phyloP scores from a whole-genome alignment of 2,888 invertebrate species.

The Phyllotreta striolata region DNA sequence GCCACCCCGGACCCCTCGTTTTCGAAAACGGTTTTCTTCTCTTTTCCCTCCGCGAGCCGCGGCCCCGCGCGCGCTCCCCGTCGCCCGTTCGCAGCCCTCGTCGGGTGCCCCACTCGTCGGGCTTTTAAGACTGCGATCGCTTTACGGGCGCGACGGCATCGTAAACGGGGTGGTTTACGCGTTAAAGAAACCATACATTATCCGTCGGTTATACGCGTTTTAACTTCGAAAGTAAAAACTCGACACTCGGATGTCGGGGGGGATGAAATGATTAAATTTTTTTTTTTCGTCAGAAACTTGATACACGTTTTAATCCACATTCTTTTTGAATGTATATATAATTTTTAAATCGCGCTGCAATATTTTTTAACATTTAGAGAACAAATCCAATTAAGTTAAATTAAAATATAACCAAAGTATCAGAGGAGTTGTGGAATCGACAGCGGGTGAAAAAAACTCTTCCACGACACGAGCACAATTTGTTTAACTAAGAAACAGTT shows the following conservation, averaged over 20 bases:
- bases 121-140: conserved; percentile 13
- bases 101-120: too few species aligned
- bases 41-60: conserved; percentile 14
- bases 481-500: too few species aligned
- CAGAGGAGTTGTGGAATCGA: too few species aligned
- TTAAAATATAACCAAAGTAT: too few species aligned
- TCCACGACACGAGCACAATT: too few species aligned
- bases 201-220: conserved; percentile 31
- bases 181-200: conserved; percentile 34
- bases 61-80: conserved; percentile 8
- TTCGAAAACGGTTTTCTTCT: conserved; percentile 32
- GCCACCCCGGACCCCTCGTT: conserved; percentile 25
- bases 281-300: too few species aligned
- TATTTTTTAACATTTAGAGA: too few species aligned
- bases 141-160: conserved; percentile 20
- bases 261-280: not conserved
- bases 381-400: too few species aligned
- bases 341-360: too few species aligned
- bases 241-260: conserved; percentile 11
- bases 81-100: conserved; percentile 9
- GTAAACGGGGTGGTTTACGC: conserved; percentile 31
- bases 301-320: too few species aligned
- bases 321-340: too few species aligned
- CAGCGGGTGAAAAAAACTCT: too few species aligned
- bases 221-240: conserved; percentile 28